Percentiles rank a stretch among this genome's conserved stretches.
Conservation (phyloP, 1,140 invertebrate genomes). For the Cydia splendana region DNA sequence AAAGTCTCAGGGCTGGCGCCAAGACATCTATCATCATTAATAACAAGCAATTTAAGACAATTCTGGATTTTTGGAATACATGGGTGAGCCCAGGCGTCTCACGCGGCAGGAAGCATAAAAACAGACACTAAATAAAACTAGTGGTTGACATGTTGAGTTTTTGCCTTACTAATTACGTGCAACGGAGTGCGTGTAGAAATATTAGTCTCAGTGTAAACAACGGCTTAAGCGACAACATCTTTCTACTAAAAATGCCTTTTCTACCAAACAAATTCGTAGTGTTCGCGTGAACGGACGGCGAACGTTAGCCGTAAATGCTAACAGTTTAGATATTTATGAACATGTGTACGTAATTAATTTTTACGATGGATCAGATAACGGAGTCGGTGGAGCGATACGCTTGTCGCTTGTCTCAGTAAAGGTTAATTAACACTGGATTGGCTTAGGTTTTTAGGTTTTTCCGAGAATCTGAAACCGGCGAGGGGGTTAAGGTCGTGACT, state of each 20-base stretch:
- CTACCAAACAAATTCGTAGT: constrained; percentile 25
- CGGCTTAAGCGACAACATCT: neutral
- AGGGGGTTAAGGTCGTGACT: constrained; percentile 41
- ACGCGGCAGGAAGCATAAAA: constrained; percentile 71
- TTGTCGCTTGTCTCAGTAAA: constrained; percentile 59
- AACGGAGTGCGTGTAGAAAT: constrained; percentile 48
- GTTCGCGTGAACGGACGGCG: constrained; percentile 53
- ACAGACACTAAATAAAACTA: constrained; percentile 67
- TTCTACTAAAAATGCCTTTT: neutral
- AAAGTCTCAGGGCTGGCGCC: constrained; percentile 54
- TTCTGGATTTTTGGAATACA: constrained; percentile 76
- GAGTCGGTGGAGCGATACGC: constrained; percentile 62
- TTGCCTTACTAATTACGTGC: constrained; percentile 61
- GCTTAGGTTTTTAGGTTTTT: constrained; percentile 43
- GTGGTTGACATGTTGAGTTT: constrained; percentile 65
- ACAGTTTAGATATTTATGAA: constrained; percentile 75
- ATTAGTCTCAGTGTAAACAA: neutral
- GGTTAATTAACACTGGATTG: constrained; percentile 62
- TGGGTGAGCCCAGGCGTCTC: constrained; percentile 63
- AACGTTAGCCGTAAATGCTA: constrained; percentile 63
- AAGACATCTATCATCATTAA: constrained; percentile 78
- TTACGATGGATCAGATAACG: constrained; percentile 75
- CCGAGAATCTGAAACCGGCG: constrained; percentile 35
- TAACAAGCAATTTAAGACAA: constrained; percentile 78
- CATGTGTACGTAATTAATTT: constrained; percentile 78